Conservation (phyloP, 2,888 invertebrate genomes). For the Hemithea aestivaria region DNA sequence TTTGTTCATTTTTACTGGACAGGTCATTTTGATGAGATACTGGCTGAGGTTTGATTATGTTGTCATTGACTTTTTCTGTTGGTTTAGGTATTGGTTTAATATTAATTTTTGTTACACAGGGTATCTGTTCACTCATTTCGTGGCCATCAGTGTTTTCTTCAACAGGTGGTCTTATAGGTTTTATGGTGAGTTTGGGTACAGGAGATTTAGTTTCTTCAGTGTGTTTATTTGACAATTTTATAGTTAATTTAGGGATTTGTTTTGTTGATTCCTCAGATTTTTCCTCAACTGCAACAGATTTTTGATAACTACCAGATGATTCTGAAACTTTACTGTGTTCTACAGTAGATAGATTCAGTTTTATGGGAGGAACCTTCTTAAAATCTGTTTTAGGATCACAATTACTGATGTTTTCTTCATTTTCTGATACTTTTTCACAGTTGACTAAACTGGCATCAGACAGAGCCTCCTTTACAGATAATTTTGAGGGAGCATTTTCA, state of each 20-base stretch:
- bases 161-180: constrained; percentile 48
- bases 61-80: constrained; percentile 56
- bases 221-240: constrained; percentile 63
- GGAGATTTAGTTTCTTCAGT: constrained; percentile 60
- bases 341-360: constrained; percentile 37
- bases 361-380: constrained; percentile 50
- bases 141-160: constrained; percentile 30
- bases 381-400: constrained; percentile 19
- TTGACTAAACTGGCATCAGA: constrained; percentile 7
- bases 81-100: constrained; percentile 70
- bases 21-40: constrained; percentile 28
- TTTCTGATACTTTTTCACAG: constrained; percentile 10
- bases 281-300: constrained; percentile 31
- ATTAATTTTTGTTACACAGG: constrained; percentile 59
- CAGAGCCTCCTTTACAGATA: constrained; percentile 1
- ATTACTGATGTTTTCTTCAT: background rate
- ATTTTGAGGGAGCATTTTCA: constrained; percentile 1
- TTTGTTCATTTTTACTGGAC: constrained; percentile 45
- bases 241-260: constrained; percentile 74
- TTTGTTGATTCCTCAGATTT: constrained; percentile 44
- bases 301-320: constrained; percentile 32
- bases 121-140: constrained; percentile 34
- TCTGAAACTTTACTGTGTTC: constrained; percentile 14
- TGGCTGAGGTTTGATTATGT: constrained; percentile 44
- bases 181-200: constrained; percentile 66